These are phyloP conservation scores for Platysteira castanea DNA, from an alignment of 2,113 vertebrate genomes.

Conservation along the genomic window DNA sequence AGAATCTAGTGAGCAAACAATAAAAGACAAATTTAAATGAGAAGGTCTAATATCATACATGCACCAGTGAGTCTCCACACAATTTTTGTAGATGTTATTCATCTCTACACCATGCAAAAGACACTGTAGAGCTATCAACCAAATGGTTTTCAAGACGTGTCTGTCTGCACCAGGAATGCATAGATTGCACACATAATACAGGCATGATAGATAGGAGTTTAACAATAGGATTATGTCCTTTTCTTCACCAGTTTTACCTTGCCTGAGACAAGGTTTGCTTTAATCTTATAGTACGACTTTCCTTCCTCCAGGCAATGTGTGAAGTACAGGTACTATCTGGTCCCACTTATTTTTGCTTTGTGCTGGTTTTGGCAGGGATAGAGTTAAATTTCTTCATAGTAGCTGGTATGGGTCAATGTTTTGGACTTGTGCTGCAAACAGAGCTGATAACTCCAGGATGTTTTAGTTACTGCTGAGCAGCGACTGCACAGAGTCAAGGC, in stretches of 20 bases:
- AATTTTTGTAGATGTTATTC: background rate
- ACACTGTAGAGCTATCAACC: background rate
- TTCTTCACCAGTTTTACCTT: background rate
- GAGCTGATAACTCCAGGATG: background rate
- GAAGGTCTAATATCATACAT: background rate
- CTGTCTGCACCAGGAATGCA: background rate
- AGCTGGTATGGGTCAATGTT: background rate
- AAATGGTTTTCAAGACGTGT: background rate
- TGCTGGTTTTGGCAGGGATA: background rate
- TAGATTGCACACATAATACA: background rate
- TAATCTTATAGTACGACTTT: background rate
- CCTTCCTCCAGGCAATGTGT: background rate
- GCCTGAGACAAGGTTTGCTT: background rate
- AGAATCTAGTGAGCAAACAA: background rate
- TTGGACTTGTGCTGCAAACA: background rate
- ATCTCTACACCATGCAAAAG: background rate
- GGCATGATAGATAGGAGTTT: background rate
- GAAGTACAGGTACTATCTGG: background rate
- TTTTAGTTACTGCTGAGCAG: background rate
- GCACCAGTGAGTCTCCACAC: background rate
- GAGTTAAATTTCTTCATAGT: background rate
- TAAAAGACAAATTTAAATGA: background rate
- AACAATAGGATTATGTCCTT: background rate
- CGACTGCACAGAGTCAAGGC: accelerated
- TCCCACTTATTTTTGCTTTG: background rate